Evolutionary conservation across 1,140 invertebrate species (phyloP), one percentile per base, ranked within the genome.

Genomic region (Tetranychus cinnabarinus): DNA sequence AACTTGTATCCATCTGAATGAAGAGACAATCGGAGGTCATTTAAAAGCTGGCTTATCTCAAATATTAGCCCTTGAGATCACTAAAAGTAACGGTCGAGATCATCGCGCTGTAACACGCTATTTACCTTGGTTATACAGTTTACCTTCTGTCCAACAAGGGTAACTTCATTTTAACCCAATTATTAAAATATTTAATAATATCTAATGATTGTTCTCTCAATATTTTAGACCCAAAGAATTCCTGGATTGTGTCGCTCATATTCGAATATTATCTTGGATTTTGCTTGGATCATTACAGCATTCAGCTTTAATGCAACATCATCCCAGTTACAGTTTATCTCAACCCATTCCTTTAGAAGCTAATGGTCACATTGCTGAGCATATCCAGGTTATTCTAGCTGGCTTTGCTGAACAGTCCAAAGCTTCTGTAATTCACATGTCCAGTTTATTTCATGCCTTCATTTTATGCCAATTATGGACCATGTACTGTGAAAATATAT

Each of bases 361-460:
- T 46, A 90, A 87, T 36, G 88, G 87, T 68, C 86, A 95, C 70
- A 86, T 98, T 68, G 89, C 92, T 37, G 93, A 97, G 76, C 89
- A 97, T 70, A 83, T 97, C 62, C 88, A 97, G 78, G 78, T 80
- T 60, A 84, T 88, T 35, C 81, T 98, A 73, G 83, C 88, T 23
- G 91, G 89, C 12, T 98, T 97, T 78, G 88, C 89, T 46, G 93
- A 97, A 72, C 89, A 95, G 69, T 85, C 85, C 5, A 95, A 92
- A 75, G 78, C 83, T 4, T 86, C 83, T 4, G 80, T 89, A 1
- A 77, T 87, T 39, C 89, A 97, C 69, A 95, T 97, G 89, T 91
- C 87, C 47, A 79, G 79, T 6, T 69, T 82, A 3, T 82, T 80
- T 68, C 79, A 82, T 72, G 78, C 80, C 5, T 82, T 82, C 69